Evolutionary conservation across 2,797 vertebrate species (phyloP).

Genomic region (Cetoscarus ocellatus): DNA sequence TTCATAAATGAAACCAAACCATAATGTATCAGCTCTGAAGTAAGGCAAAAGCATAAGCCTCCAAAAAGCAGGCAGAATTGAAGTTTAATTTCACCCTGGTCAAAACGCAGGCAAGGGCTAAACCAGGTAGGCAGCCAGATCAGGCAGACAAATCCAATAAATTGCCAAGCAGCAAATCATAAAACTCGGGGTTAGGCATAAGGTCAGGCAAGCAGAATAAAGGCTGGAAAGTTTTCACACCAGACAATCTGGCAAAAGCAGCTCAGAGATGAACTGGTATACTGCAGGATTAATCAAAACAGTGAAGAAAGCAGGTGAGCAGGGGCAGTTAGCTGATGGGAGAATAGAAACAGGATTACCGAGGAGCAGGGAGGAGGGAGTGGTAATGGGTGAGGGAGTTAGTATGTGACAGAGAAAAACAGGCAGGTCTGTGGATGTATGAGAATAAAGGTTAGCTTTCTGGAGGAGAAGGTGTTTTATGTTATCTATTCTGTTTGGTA

Average conservation of each 20-base stretch:
- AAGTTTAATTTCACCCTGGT: neutral
- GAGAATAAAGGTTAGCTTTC: too few relatives aligned
- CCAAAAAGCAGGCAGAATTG: neutral
- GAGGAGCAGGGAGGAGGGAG: too few relatives aligned
- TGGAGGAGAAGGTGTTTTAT: too few relatives aligned
- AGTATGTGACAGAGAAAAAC: too few relatives aligned
- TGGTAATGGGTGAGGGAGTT: too few relatives aligned
- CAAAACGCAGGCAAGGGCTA: neutral
- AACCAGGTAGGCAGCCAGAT: neutral
- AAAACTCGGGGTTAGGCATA: neutral
- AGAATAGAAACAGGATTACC: too few relatives aligned
- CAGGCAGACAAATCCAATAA: constrained; percentile 3
- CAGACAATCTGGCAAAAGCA: neutral
- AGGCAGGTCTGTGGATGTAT: too few relatives aligned
- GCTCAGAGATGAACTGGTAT: neutral
- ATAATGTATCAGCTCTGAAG: neutral
- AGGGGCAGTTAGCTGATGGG: too few relatives aligned
- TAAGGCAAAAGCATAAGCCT: neutral
- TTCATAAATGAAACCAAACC: neutral
- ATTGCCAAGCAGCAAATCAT: neutral
- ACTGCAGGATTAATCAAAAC: neutral
- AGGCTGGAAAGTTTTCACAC: neutral
- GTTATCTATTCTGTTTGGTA: too few relatives aligned
- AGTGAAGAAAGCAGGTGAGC: neutral
- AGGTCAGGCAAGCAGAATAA: neutral